Conservation (phyloP, 2,797 vertebrate genomes). For the Microctenopoma steveboyesi region DNA sequence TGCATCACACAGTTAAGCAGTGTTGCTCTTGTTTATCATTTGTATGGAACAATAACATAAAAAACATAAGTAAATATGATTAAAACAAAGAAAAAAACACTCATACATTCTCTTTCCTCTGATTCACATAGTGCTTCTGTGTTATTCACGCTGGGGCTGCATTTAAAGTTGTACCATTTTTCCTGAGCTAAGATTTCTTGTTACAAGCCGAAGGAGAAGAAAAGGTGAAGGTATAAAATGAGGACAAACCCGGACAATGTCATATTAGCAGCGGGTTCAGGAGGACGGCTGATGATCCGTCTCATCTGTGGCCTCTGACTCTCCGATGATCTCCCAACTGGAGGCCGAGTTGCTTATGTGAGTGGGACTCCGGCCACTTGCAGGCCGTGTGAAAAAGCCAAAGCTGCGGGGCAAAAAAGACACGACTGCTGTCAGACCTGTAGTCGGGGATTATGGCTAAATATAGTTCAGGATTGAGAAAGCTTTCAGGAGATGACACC, state of each 20-base stretch:
- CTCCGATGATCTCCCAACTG: slow-evolving; percentile 87
- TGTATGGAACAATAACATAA: neutral
- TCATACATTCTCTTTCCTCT: slow-evolving; percentile 14
- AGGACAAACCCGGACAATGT: neutral
- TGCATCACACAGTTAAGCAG: slow-evolving; percentile 1
- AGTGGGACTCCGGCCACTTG: slow-evolving; percentile 71
- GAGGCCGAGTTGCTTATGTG: slow-evolving; percentile 75
- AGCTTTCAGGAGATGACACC: slow-evolving; percentile 16
- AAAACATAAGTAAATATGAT: slow-evolving; percentile 10
- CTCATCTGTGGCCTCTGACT: slow-evolving; percentile 63
- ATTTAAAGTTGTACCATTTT: slow-evolving; percentile 18
- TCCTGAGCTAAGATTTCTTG: slow-evolving; percentile 4
- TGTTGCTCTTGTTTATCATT: neutral
- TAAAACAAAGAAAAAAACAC: neutral
- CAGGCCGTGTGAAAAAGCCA: slow-evolving; percentile 85
- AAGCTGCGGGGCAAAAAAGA: slow-evolving; percentile 83
- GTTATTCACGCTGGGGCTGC: slow-evolving; percentile 13
- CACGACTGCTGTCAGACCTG: slow-evolving; percentile 57
- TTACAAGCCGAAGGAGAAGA: slow-evolving; percentile 6
- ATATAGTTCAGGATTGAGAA: slow-evolving; percentile 53
- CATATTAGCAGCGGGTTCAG: slow-evolving; percentile 24
- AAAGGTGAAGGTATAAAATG: neutral
- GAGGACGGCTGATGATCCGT: slow-evolving; percentile 21
- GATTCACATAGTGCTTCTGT: slow-evolving; percentile 1
- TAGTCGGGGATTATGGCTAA: slow-evolving; percentile 69